A percentile compares a stretch with the other conserved stretches of the same genome.
Conservation (phyloP, 2,888 invertebrate species). For the Coenonympha arcania region DNA sequence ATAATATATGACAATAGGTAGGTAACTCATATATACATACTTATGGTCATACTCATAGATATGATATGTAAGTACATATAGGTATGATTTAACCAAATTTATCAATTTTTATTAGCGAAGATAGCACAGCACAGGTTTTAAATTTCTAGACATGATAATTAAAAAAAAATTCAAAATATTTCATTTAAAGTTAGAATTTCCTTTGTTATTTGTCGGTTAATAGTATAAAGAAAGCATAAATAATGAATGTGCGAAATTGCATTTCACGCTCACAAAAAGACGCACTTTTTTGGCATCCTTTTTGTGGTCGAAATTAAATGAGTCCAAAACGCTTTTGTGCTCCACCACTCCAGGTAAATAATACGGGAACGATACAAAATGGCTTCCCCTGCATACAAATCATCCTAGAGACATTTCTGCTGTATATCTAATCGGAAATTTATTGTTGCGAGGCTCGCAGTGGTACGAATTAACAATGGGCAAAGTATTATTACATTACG, state of each 20-base stretch:
- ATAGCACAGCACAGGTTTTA: too few species aligned
- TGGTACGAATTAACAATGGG: slow-evolving; percentile 67
- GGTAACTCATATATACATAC: too few species aligned
- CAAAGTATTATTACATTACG: slow-evolving; percentile 62
- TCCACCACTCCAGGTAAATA: slow-evolving; percentile 64
- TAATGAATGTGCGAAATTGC: slow-evolving; percentile 55
- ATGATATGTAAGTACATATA: too few species aligned
- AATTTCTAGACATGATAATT: too few species aligned
- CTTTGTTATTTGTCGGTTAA: slow-evolving; percentile 14
- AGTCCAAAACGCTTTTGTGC: slow-evolving; percentile 43
- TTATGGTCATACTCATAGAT: too few species aligned
- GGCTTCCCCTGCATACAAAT: slow-evolving; percentile 59
- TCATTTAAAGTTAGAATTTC: not conserved
- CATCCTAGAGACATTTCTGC: slow-evolving; percentile 53
- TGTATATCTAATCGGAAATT: slow-evolving; percentile 70
- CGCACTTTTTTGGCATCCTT: slow-evolving; percentile 40
- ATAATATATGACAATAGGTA: too few species aligned
- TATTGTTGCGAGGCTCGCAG: slow-evolving; percentile 62
- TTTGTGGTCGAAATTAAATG: slow-evolving; percentile 68
- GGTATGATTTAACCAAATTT: too few species aligned
- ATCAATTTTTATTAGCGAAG: too few species aligned
- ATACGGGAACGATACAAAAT: slow-evolving; percentile 41
- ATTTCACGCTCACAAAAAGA: slow-evolving; percentile 57
- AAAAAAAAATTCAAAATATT: not conserved
- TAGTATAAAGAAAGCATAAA: slow-evolving; percentile 43